These are phyloP conservation scores for Cydia strobilella DNA, from an alignment of 1,140 invertebrate genomes.

Conservation along the genomic window DNA sequence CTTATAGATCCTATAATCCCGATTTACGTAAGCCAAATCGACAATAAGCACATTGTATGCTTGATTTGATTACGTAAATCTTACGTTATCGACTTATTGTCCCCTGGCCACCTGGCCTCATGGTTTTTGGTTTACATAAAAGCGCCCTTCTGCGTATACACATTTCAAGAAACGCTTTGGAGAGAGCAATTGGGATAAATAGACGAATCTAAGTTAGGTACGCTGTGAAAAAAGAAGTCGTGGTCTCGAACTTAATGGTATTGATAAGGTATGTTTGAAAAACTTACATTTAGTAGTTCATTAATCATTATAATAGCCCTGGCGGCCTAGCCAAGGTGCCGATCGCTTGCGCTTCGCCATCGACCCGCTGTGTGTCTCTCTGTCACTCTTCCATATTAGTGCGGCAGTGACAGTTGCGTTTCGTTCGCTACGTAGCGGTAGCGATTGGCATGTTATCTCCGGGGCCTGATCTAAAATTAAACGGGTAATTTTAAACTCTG, in stretches of 20 bases:
- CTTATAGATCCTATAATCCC: background rate
- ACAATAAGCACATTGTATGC: constrained; percentile 7
- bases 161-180: background rate
- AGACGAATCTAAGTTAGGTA: background rate
- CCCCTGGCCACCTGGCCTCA: background rate
- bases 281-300: background rate
- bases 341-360: too few relatives aligned
- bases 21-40: background rate
- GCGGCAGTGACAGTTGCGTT: too few relatives aligned
- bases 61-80: background rate
- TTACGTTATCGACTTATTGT: background rate
- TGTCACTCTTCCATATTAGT: too few relatives aligned
- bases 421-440: too few relatives aligned
- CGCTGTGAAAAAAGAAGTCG: background rate
- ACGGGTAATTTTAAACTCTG: background rate
- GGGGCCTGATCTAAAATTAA: background rate
- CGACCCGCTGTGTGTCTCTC: too few relatives aligned
- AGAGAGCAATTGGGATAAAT: constrained; percentile 5
- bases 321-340: too few relatives aligned
- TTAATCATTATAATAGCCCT: too few relatives aligned
- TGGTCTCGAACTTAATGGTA: background rate
- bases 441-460: too few relatives aligned
- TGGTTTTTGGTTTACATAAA: constrained; percentile 2
- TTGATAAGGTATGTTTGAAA: background rate
- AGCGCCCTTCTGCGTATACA: background rate